Percentiles rank a stretch among this genome's conserved stretches.
Evolutionary conservation across 2,888 invertebrate genomes (phyloP).

Genomic region (Alviniconcha strummeri): DNA sequence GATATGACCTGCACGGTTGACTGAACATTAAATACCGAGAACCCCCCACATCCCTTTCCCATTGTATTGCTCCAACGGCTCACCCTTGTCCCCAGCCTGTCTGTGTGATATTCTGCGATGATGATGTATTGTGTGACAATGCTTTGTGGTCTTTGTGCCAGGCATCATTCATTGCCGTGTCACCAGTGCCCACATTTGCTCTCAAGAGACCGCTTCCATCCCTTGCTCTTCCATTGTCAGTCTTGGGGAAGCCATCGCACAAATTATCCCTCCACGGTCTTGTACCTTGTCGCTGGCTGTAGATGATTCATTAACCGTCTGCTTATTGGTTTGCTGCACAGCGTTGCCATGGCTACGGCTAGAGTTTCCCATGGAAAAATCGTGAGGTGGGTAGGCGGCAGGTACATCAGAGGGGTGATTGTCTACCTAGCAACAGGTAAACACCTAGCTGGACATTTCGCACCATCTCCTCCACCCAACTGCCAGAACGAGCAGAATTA

Average conservation of each 20-base stretch:
- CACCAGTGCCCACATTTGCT: not conserved
- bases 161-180: not conserved
- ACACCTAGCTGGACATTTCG: not conserved
- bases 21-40: no score
- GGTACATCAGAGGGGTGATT: not conserved
- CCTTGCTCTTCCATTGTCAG: no score
- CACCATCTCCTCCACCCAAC: no score
- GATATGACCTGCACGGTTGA: no score
- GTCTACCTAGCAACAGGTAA: slow-evolving; percentile 25
- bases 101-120: no score
- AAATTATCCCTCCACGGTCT: not conserved
- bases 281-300: slow-evolving; percentile 1
- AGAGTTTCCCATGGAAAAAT: not conserved
- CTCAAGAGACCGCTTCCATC: not conserved
- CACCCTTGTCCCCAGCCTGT: no score
- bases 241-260: not conserved
- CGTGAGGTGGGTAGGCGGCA: not conserved
- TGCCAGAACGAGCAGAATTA: no score
- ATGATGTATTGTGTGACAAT: not conserved
- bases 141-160: not conserved
- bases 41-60: no score
- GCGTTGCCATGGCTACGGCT: not conserved
- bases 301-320: slow-evolving; percentile 5
- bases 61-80: no score
- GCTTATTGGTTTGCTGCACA: not conserved